Evolutionary conservation across 1,140 invertebrate genomes (phyloP), one percentile per base, ranked within the genome.

Genomic region (Drosophila persimilis): DNA sequence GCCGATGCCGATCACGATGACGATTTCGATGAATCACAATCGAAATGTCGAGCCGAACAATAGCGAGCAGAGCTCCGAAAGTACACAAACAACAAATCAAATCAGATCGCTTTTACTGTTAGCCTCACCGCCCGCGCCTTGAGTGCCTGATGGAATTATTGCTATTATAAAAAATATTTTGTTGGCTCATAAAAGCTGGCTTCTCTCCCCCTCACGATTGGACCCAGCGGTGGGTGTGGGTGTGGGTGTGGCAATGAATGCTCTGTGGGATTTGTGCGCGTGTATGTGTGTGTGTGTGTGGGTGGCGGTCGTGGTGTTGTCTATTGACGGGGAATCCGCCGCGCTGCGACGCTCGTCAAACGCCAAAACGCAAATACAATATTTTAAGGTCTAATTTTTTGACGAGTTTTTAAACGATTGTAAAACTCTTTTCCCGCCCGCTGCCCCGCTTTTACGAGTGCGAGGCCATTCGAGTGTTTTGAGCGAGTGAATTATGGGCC

Each of bases 381-480:
- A 88, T 88, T 88, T 90, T 84, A 88, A 85, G 77, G 80, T 85
- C 83, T 88, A 90, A 90, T 90, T 85, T 85, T 90, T 90, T 90
- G 88, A 90, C 84, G 83, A 79, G 80, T 90, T 90, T 90, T 90
- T 90, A 90, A 90, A 90, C 83, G 89, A 88, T 90, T 90, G 88
- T 90, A 88, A 88, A 90, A 86, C 78, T 88, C 78, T 86, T 86
- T 88, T 61, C 62, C 73, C 77, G 54, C 69, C 67, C 80, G 78
- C 71, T 50, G 55, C 64, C 43, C 53, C 52, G 75, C 57, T 83
- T 88, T 88, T 88, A 88, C 67, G 83, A 89, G 66, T 86, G 67
- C 72, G 55, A 66, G 80, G 77, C 74, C 64, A 86, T 78, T 88
- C 74, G 76, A 77, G 78, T 86, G 71, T 83, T 74, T 72, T 76